Base-by-base conservation (phyloP, 2,797 vertebrate species). In the Xenopus petersii region DNA sequence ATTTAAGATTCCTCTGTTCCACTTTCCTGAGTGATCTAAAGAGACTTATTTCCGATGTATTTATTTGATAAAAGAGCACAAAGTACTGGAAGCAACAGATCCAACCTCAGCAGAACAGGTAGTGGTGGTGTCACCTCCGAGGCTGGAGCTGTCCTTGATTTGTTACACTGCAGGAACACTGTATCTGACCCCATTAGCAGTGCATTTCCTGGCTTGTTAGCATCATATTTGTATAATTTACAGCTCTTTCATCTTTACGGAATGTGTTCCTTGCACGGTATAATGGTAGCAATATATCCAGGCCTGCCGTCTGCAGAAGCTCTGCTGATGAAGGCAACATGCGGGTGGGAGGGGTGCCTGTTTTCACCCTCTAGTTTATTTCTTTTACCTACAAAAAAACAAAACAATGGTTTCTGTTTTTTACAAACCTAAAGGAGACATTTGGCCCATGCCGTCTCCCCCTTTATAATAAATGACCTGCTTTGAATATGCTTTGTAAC, bases 261-360 rank as follows among this genome's bases (percentile, higher is more conserved):
- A 96, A 96, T 95, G 96, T 94, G 94, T 95, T 97, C 94, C 94
- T 96, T 94, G 95, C 95, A 93, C 88, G 92, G 90, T 89, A 91
- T 98, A 97, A 98, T 96, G 95, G 94, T 93, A 93, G 93, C 93
- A 92, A 97, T 98, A 95, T 94, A 97, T 98, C 94, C 93, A 94
- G 26, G 89, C 91, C 93, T 96, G 94, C 95, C 95, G 89, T 90
- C 69, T 93, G 91, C 92, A 93, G 93, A 94, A 94, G 93, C 91
- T 92, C 89, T 94, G 94, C 91, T 91, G 91, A 92, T 90, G 88
- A 89, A 91, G 91, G 93, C 92, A 92, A 93, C 91, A 90, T 91
- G 88, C 90, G 91, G 93, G 93, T 86, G 88, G 81, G 89, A 89
- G 89, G 87, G 86, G 87, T 12, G 79, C 79, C 83, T 74, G 79